Base-by-base conservation (phyloP, 2,797 vertebrate genomes). In the Linurgus olivaceus region DNA sequence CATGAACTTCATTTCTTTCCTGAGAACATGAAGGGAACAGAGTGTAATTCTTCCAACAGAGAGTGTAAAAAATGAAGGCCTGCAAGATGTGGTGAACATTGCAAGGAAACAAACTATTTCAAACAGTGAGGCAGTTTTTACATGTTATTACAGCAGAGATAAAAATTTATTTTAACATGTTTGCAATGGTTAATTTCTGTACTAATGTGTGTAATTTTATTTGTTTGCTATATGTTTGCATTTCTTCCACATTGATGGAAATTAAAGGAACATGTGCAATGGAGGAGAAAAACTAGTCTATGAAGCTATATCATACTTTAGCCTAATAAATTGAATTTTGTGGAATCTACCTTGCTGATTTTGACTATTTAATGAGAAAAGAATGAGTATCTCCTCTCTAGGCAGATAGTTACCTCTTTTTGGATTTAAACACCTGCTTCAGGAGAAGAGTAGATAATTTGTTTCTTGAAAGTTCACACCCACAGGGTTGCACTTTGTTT, bases 291-390 rank as follows among this genome's bases (percentile, higher is more conserved):
- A 73, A 35, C 25, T 55, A 42, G 19, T 47, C 24, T 84, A 5
- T 66, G 47, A 87, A 80, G 25, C 38, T 52, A 2, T 40, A 66
- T 76, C 12, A 16, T 55, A 67, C 17, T 87, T 28, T n/a, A 52
- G 15, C 24, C 37, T 77, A 4, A 71, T 83, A 76, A 84, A 83
- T 8, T 40, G 45, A 66, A 71, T 20, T 59, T 63, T 61, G 37
- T 66, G 50, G 38, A 78, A 84, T 86, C 23, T 28, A 20, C 6
- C 61, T 86, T 80, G 23, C 72, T 50, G 42, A 71, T 52, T 93
- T 74, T 45, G 68, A 62, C 37, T 86, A 75, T 92, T 93, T 91
- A 84, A 78, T 88, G 78, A 51, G 94, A 94, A 79, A 24, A 74
- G 61, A 86, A 73, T 90, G 1, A 20, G 68, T 87, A 25, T 81